Base-by-base conservation (phyloP, 2,113 vertebrate species). In the Melospiza georgiana region DNA sequence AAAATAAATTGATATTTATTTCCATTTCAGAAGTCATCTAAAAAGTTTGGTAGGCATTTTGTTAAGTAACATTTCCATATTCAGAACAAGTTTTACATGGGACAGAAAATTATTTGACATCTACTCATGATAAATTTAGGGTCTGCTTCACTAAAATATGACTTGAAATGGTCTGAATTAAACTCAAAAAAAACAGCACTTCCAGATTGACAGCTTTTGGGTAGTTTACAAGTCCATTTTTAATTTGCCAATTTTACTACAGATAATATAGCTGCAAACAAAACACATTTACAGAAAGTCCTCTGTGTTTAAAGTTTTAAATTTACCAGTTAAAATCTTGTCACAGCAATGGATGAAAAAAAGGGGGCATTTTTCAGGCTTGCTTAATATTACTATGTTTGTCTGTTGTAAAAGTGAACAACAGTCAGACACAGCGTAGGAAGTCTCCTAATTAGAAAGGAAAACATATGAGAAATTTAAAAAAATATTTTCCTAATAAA, bases 271-370 rank as follows among this genome's bases (percentile, higher is more conserved):
- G 93, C 61, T 93, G 76, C 82, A 97, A 97, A 97, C 67, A 94
- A 97, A 95, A 82, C 76, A 84, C 74, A 91, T 89, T 96, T 96
- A 88, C 78, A 94, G 92, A 96, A 97, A 95, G 61, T 43, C 91
- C 96, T 76, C 92, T 95, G 85, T 92, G 84, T 96, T 97, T 93
- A 95, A 78, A 94, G 82, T 96, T 97, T 96, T 92, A 96, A 96
- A 95, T 91, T 81, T 96, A 93, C 39, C 86, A 81, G 83, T 93
- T 89, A 89, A 94, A 92, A 69, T 7, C 11, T 79, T 89, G 69
- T 18, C 30, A 73, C 49, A 94, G 30, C n/a, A 89, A 21, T 57
- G 28, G 44, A 92, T 89, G 16, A 90, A 95, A 91, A 90, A 90
- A 95, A 89, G 57, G 41, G 74, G 89, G 43, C 13, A 77, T 94